These are phyloP conservation scores for Eublepharis macularius DNA, from an alignment of 2,113 vertebrate species.

Conservation along the genomic window DNA sequence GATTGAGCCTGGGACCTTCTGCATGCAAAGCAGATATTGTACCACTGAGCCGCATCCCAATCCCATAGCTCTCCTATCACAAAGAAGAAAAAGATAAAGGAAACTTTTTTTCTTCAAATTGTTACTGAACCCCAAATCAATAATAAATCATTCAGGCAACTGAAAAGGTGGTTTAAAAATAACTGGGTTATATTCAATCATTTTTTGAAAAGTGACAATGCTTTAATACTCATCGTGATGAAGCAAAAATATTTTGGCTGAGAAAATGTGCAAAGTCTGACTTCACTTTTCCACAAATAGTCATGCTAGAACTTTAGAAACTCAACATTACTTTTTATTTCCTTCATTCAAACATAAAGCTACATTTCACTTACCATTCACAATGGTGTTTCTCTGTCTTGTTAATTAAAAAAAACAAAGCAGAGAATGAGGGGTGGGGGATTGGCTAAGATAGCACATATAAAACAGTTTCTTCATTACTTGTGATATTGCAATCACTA, in stretches of 20 bases:
- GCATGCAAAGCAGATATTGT: no score
- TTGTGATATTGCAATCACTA: no score
- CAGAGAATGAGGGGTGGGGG: no score
- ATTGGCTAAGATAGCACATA: no score
- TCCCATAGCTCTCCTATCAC: no score
- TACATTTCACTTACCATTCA: not conserved
- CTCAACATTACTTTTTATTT: not conserved
- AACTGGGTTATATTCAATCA: constrained; percentile 58
- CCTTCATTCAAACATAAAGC: not conserved
- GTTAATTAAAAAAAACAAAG: no score
- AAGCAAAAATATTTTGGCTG: no score
- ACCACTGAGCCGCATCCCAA: no score
- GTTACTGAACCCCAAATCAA: constrained; percentile 46
- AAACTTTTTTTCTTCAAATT: constrained; percentile 53
- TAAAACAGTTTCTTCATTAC: no score
- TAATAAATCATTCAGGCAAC: constrained; percentile 22
- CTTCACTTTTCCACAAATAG: not conserved
- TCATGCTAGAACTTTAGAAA: not conserved
- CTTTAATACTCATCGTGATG: no score
- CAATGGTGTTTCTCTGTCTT: not conserved
- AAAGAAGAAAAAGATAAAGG: constrained; percentile 34
- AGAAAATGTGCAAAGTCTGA: no score
- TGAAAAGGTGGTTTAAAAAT: constrained; percentile 53
- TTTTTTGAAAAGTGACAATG: not conserved
- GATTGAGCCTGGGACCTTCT: no score